phyloP scores from a whole-genome alignment of 2,888 invertebrate genomes.

The Galeopsomyia nigrocyanea region DNA sequence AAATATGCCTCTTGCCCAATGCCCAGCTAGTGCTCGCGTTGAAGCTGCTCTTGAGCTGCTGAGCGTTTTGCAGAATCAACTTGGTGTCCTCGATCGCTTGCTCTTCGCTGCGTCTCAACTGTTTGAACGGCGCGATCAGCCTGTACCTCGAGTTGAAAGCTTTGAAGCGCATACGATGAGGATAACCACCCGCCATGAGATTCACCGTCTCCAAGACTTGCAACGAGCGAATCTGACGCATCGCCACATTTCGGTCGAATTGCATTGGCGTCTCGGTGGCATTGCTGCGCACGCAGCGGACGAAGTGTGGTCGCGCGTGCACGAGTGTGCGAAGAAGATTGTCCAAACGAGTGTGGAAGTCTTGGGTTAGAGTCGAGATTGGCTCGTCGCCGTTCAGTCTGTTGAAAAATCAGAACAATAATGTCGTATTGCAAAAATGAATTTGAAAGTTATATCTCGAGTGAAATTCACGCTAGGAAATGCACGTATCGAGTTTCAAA shows the following conservation, averaged over 20 bases:
- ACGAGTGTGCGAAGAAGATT: constrained; percentile 91
- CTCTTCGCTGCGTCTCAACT: constrained; percentile 76
- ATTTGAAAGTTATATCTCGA: too few relatives aligned
- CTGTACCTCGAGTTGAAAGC: constrained; percentile 90
- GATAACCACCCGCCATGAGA: constrained; percentile 93
- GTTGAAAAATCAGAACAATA: constrained; percentile 44
- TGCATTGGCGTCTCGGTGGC: constrained; percentile 83
- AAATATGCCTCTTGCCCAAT: constrained; percentile 92
- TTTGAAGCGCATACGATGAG: constrained; percentile 95
- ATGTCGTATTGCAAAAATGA: too few relatives aligned
- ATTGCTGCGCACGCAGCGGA: constrained; percentile 92
- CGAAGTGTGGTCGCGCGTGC: constrained; percentile 94
- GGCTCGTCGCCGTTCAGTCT: constrained; percentile 86
- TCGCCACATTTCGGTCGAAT: constrained; percentile 87
- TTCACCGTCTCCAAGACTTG: constrained; percentile 93
- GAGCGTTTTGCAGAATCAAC: constrained; percentile 80
- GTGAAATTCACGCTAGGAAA: too few relatives aligned
- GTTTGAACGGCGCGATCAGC: constrained; percentile 85
- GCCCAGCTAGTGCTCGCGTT: constrained; percentile 82
- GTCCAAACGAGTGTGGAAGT: constrained; percentile 94
- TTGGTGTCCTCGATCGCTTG: constrained; percentile 83
- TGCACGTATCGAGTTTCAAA: too few relatives aligned
- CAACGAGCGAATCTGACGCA: constrained; percentile 89
- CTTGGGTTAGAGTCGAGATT: constrained; percentile 91
- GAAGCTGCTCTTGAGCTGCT: constrained; percentile 71